A percentile compares a stretch with the other conserved stretches of the same genome.
Evolutionary conservation across 2,888 invertebrate species (phyloP).

Genomic region (Ophioninae sp.): DNA sequence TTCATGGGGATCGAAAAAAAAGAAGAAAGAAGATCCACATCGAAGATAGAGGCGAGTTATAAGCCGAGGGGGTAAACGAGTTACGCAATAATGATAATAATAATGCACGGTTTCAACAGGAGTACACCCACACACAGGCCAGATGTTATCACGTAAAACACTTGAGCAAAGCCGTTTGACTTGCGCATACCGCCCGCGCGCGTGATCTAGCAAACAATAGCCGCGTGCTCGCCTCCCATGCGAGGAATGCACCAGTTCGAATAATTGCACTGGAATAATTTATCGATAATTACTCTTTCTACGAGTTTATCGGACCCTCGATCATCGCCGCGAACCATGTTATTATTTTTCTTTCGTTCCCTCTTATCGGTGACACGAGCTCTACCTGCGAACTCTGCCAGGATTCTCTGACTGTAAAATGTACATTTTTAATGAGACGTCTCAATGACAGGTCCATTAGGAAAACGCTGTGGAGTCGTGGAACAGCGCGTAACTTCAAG

Average conservation of each 20-base stretch:
- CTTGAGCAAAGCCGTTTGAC: constrained; percentile 60
- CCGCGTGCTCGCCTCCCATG: constrained; percentile 46
- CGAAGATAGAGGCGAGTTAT: constrained; percentile 42
- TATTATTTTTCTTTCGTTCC: constrained; percentile 7
- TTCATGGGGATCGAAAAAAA: constrained; percentile 16
- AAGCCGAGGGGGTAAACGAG: constrained; percentile 45
- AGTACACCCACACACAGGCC: constrained; percentile 43
- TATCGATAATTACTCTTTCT: constrained; percentile 56
- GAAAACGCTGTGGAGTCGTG: not conserved
- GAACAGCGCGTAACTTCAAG: not conserved
- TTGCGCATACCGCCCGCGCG: constrained; percentile 35
- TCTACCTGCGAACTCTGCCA: not conserved
- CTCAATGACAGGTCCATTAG: not conserved
- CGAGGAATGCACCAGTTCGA: constrained; percentile 42
- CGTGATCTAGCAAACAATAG: constrained; percentile 57
- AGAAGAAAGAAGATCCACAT: constrained; percentile 25
- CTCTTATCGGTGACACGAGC: constrained; percentile 14
- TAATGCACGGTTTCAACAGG: constrained; percentile 44
- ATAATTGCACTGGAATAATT: constrained; percentile 58
- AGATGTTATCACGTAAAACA: constrained; percentile 52
- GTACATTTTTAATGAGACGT: not conserved
- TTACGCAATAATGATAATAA: constrained; percentile 52
- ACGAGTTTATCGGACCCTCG: constrained; percentile 40
- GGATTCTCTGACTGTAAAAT: constrained; percentile 1
- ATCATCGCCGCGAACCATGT: not conserved